phyloP scores from a whole-genome alignment of 2,888 invertebrate species.

The Lasioglossum calceatum region DNA sequence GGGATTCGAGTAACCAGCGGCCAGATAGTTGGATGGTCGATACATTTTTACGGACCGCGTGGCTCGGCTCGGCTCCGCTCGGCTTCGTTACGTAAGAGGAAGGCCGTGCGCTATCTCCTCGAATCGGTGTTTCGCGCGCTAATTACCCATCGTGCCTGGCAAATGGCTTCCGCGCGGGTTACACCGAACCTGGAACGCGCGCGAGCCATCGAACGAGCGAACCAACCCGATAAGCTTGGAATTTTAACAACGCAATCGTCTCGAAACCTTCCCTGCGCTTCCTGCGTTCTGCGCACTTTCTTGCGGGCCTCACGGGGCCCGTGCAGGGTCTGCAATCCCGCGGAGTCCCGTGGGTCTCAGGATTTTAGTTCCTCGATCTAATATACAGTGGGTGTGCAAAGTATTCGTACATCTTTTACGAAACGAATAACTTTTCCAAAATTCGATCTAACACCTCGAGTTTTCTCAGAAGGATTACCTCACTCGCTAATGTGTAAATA shows the following conservation, averaged over 20 bases:
- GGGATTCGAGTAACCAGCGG: conserved; percentile 53
- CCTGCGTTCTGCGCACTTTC: neutral
- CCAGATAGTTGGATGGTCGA: conserved; percentile 62
- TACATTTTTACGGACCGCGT: conserved; percentile 54
- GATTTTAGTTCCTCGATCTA: no score
- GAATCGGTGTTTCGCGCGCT: conserved; percentile 81
- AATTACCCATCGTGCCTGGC: conserved; percentile 81
- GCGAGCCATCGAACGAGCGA: neutral
- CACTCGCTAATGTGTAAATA: no score
- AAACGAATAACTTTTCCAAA: no score
- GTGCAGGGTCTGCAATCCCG: neutral
- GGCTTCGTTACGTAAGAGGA: conserved; percentile 68
- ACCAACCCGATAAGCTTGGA: conserved; percentile 55
- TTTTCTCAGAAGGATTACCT: no score
- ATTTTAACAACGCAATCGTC: conserved; percentile 52
- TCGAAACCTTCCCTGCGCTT: conserved; percentile 36
- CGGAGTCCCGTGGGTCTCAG: no score
- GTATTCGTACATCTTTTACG: no score
- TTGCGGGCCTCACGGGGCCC: neutral
- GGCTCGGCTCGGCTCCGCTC: conserved; percentile 30
- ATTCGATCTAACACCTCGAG: no score
- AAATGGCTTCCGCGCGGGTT: conserved; percentile 81
- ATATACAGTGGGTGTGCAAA: no score
- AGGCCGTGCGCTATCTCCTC: conserved; percentile 67
- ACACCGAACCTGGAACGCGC: conserved; percentile 60